Evolutionary conservation across 2,888 invertebrate genomes (phyloP).

Genomic region (Agrochola circellaris): DNA sequence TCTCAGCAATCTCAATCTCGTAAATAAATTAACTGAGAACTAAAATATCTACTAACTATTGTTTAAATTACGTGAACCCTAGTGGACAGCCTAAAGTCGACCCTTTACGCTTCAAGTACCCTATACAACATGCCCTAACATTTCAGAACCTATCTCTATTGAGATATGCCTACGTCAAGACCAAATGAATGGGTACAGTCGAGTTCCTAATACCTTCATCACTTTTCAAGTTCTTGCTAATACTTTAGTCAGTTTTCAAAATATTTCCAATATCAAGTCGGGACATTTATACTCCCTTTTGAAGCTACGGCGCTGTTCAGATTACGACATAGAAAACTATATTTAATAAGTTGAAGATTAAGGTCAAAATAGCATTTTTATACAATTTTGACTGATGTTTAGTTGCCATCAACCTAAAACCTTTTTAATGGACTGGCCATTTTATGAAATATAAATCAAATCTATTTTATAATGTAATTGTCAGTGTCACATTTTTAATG

Average conservation of each 20-base stretch:
- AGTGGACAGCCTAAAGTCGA: conserved; percentile 9
- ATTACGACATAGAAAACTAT: not conserved
- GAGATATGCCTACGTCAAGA: conserved; percentile 22
- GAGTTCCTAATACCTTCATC: not conserved
- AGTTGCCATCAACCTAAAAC: not conserved
- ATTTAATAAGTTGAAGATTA: not conserved
- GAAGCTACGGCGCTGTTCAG: not conserved
- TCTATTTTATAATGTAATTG: not conserved
- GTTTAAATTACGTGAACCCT: conserved; percentile 41
- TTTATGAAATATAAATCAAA: not conserved
- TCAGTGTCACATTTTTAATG: not conserved
- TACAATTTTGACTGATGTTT: not conserved
- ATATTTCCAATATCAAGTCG: too few species aligned
- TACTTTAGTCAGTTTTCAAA: not conserved
- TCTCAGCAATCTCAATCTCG: conserved; percentile 19
- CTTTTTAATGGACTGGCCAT: not conserved
- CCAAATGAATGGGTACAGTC: conserved; percentile 32
- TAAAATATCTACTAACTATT: conserved; percentile 35
- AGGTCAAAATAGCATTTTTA: not conserved
- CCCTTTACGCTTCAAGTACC: conserved; percentile 34
- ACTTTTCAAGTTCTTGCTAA: not conserved
- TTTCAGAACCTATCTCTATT: conserved; percentile 41
- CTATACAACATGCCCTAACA: conserved; percentile 37
- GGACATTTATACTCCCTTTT: not conserved
- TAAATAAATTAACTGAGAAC: conserved; percentile 38